A percentile compares a stretch with the other conserved stretches of the same genome.
These are phyloP conservation scores for Sebastes steindachneri DNA, from an alignment of 2,797 vertebrate species.

Conservation along the genomic window DNA sequence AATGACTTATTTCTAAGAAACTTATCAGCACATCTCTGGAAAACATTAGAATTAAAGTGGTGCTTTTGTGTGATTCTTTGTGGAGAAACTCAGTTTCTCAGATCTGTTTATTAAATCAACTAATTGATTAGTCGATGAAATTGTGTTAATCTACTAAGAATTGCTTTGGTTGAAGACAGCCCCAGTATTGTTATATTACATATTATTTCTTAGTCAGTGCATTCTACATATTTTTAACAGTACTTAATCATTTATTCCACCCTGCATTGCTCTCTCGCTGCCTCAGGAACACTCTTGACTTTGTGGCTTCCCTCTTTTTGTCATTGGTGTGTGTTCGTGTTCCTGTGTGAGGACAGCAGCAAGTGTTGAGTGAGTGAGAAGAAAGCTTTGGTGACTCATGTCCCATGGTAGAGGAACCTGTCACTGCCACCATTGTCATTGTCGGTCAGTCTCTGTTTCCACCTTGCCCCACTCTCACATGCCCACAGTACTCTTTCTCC, in stretches of 20 bases:
- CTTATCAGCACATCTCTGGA: too few relatives aligned
- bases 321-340: neutral
- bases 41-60: too few relatives aligned
- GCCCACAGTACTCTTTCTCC: slow-evolving; percentile 18
- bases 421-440: slow-evolving; percentile 66
- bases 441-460: slow-evolving; percentile 37
- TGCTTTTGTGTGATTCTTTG: too few relatives aligned
- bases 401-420: slow-evolving; percentile 60
- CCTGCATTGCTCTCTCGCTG: neutral
- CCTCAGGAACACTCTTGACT: neutral
- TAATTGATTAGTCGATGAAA: too few relatives aligned
- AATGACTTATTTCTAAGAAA: too few relatives aligned
- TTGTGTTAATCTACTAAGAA: too few relatives aligned
- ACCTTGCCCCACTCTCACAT: slow-evolving; percentile 15
- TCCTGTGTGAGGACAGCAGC: slow-evolving; percentile 1
- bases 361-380: slow-evolving; percentile 58
- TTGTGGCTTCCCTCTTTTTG: slow-evolving; percentile 7
- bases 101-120: too few relatives aligned
- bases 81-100: too few relatives aligned
- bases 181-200: too few relatives aligned
- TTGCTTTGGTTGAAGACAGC: too few relatives aligned
- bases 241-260: neutral
- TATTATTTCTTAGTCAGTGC: neutral
- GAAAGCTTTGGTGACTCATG: slow-evolving; percentile 58
- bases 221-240: neutral